These are phyloP conservation scores for Hassar affinis DNA, from an alignment of 2,113 vertebrate genomes.

Conservation along the genomic window DNA sequence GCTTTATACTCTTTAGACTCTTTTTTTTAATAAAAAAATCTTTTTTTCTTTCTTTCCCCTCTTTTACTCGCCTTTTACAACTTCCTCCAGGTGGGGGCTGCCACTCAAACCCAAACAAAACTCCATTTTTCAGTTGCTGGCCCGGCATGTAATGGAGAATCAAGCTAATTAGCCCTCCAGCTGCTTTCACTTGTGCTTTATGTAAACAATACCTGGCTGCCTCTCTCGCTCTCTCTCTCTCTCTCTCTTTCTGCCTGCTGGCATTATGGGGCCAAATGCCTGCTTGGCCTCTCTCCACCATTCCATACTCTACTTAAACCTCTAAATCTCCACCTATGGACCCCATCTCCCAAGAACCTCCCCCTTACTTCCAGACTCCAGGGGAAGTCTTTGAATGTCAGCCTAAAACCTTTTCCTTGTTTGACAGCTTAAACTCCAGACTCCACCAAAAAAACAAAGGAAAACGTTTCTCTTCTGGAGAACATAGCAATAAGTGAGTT, in stretches of 20 bases:
- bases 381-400: neutral
- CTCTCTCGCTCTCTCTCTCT: constrained; percentile 65
- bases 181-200: constrained; percentile 93
- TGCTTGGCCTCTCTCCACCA: constrained; percentile 38
- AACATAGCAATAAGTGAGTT: neutral
- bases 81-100: constrained; percentile 78
- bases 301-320: constrained; percentile 29
- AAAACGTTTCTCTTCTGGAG: neutral
- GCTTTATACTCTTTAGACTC: neutral
- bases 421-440: constrained; percentile 15
- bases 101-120: constrained; percentile 85
- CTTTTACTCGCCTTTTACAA: constrained; percentile 72
- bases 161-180: constrained; percentile 90
- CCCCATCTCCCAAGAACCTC: constrained; percentile 19
- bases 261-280: constrained; percentile 39
- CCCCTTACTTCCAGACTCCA: neutral
- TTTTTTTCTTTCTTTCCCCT: constrained; percentile 10
- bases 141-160: constrained; percentile 88
- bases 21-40: constrained; percentile 25
- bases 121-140: constrained; percentile 84
- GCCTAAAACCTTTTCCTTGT: constrained; percentile 5
- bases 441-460: neutral
- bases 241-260: constrained; percentile 26
- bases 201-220: constrained; percentile 91
- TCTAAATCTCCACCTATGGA: constrained; percentile 26